Evolutionary conservation across 2,888 invertebrate species (phyloP), one percentile per base, ranked within the genome.

Genomic region (Andrena minutula): DNA sequence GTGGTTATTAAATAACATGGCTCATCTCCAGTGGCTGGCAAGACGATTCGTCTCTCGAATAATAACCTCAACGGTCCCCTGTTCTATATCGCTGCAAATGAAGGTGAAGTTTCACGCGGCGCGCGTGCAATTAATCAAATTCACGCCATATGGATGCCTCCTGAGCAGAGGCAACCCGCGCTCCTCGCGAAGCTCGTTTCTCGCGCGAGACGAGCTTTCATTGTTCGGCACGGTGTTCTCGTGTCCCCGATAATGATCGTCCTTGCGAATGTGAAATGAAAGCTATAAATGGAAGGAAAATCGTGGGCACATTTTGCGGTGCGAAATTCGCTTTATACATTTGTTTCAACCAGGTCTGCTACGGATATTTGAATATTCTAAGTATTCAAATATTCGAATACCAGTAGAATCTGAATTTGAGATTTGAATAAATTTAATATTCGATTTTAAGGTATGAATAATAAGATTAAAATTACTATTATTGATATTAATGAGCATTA

Each of bases 111-210:
- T 84, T 82, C 84, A 71, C 84, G 86, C 78, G 65, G 77, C 80
- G 82, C 80, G 51, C 81, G 66, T 58, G 75, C 83, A 84, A 90
- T 90, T 90, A 90, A 90, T 90, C 90, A 90, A 89, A 88, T 84
- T 83, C 84, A 76, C 87, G 90, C 90, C 90, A 90, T 90, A 90
- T 90, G 90, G 90, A 79, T 75, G 84, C 75, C 82, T 80, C 65
- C 78, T 75, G 79, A 86, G 23, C 20, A 85, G 65, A 88, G 75
- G 82, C 71, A 78, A 86, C 58, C 75, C 23, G 79, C 76, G 71
- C 71, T 85, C 83, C 80, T 82, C 16, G 41, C 41, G 71, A 74
- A 47, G 63, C 63, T 66, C 64, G 70, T 74, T 56, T 23, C 23
- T 72, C 75, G 47, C 66, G 68, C 47, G 35, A 70, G 51, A 61